Evolutionary conservation across 2,113 vertebrate species (phyloP).

Genomic region (Siniperca knerii): DNA sequence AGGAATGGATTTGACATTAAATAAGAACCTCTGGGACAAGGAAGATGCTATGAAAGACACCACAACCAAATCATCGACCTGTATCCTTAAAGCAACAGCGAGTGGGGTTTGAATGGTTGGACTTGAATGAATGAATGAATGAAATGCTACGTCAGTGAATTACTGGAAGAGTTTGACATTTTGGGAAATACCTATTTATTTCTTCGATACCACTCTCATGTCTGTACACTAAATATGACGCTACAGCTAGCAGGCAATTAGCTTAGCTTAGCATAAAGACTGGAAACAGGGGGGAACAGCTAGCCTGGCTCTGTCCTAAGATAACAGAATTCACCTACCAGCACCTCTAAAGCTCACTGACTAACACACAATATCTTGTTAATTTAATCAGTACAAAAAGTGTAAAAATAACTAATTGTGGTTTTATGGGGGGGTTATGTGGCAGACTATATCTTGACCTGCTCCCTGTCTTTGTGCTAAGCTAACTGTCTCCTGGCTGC

Average conservation of each 20-base stretch:
- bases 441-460: no score
- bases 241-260: not conserved
- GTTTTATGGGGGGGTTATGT: not conserved
- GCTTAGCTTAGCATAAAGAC: not conserved
- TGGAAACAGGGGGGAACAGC: not conserved
- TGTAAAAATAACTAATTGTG: not conserved
- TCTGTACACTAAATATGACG: not conserved
- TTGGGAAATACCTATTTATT: no score
- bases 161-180: no score
- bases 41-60: not conserved
- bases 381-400: not conserved
- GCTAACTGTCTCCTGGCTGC: no score
- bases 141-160: no score
- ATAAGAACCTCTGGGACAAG: not conserved
- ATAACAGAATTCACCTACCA: not conserved
- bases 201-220: not conserved
- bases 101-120: not conserved
- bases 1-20: not conserved
- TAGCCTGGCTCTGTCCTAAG: not conserved
- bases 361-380: no score
- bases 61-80: not conserved
- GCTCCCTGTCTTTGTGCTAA: not conserved
- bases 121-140: no score
- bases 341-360: not conserved
- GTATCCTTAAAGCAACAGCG: not conserved